Base-by-base conservation (phyloP, 2,888 invertebrate genomes). In the Hedychridium roseum region DNA sequence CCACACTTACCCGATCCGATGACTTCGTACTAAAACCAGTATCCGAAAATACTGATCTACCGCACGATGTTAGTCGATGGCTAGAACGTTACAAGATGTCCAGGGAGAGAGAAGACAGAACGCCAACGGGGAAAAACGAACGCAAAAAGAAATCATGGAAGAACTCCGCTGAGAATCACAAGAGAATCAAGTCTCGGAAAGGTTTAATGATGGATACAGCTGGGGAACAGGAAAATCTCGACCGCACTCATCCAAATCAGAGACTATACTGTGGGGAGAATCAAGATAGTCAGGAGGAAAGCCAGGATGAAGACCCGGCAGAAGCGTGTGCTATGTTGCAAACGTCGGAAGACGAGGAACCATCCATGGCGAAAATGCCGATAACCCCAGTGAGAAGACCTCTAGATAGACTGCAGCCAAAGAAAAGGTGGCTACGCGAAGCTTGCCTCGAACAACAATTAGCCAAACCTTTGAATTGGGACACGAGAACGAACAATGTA, bases 401-500 rank as follows among this genome's bases (percentile, higher is more conserved):
- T 0, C 53, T 78, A 3, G 78, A 78, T 30, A 63, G 76, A 68
- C 52, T 78, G 37, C 80, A 82, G 57, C 85, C 85, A 12, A 86
- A 86, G 68, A 85, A 85, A 65, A 79, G 85, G 15, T 86, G 85
- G 85, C 68, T 86, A 9, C 76, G 84, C 1, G 84, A 84, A 70
- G 85, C 84, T 2, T 80, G 80, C 35, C 66, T 81, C 26, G 82
- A 83, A 16, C 81, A 81, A 41, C 82, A 82, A 42, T 61, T 84
- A 20, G 84, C 83, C 1, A 81, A 79, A 57, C 83, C 83, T 4
- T 67, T 84, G 12, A 80, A 82, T 56, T 83, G 83, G 83, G 80
- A 78, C 14, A 36, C 52, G 20, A 57, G 35, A 23, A 20, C 53
- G 18, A 27, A 32, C 1, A 52, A 34, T 35, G 31, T 16, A 14